Conservation (phyloP, 2,113 vertebrate species). For the Prietella phreatophila region DNA sequence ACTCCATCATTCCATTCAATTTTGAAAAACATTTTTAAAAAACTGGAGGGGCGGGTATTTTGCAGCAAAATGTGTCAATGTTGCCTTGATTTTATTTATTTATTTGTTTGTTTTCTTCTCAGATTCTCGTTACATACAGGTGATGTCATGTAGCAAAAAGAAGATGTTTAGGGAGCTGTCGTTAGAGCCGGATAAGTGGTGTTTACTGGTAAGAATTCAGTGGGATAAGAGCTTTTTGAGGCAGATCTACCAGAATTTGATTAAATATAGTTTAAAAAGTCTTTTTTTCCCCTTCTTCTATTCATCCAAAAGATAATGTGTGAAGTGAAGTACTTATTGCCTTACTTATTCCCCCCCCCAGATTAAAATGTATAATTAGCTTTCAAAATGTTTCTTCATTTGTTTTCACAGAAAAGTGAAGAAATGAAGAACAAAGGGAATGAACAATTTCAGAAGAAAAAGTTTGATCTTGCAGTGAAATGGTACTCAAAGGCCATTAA, state of each 20-base stretch:
- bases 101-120: constrained; percentile 17
- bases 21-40: neutral
- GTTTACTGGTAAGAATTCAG: constrained; percentile 68
- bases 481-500: constrained; percentile 85
- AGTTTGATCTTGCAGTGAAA: constrained; percentile 74
- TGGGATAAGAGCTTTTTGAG: neutral
- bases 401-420: constrained; percentile 77
- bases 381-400: neutral
- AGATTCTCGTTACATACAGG: constrained; percentile 74
- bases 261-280: neutral
- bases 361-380: neutral
- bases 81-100: neutral
- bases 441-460: constrained; percentile 74
- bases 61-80: neutral
- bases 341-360: too few species aligned
- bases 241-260: neutral
- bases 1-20: neutral
- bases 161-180: constrained; percentile 66
- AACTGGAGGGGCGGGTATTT: too few species aligned
- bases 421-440: constrained; percentile 83
- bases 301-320: neutral
- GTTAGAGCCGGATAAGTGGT: constrained; percentile 43
- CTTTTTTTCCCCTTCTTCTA: too few species aligned
- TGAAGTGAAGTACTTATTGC: neutral
- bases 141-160: constrained; percentile 65